A percentile compares a stretch with the other conserved stretches of the same genome.
Evolutionary conservation across 2,888 invertebrate genomes (phyloP).

Genomic region (Lasioglossum malachurum): DNA sequence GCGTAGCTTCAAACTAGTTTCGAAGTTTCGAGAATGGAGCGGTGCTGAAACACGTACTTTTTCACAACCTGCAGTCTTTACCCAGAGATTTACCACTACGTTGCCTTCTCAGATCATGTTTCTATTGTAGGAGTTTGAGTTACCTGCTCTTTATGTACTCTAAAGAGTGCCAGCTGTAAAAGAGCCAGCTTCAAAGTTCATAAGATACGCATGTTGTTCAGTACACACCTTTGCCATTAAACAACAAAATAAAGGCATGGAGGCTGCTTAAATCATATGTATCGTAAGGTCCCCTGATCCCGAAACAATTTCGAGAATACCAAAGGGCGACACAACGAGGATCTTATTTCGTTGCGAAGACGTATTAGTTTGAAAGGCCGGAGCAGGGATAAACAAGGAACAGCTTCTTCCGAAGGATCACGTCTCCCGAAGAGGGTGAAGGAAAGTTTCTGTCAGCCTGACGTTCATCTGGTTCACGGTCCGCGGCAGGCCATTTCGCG

Average conservation of each 20-base stretch:
- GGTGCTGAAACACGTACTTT: not conserved
- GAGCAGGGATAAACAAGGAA: constrained; percentile 30
- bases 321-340: not conserved
- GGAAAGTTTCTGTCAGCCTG: constrained; percentile 53
- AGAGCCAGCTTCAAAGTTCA: too few relatives aligned
- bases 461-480: constrained; percentile 42
- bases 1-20: not conserved
- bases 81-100: not conserved
- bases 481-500: constrained; percentile 62
- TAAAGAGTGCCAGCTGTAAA: too few relatives aligned
- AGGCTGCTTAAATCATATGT: not conserved
- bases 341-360: not conserved
- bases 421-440: constrained; percentile 24
- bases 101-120: not conserved
- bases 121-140: not conserved
- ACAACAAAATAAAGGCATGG: too few relatives aligned
- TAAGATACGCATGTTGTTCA: too few relatives aligned
- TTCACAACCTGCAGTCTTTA: not conserved
- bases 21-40: not conserved
- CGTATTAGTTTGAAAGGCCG: not conserved
- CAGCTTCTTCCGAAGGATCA: constrained; percentile 41
- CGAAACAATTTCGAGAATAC: not conserved
- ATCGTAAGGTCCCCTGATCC: not conserved
- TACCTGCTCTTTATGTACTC: not conserved
- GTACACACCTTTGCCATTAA: not conserved